These are phyloP conservation scores for Palloptera scutellata DNA, from an alignment of 2,888 invertebrate genomes.

Conservation along the genomic window DNA sequence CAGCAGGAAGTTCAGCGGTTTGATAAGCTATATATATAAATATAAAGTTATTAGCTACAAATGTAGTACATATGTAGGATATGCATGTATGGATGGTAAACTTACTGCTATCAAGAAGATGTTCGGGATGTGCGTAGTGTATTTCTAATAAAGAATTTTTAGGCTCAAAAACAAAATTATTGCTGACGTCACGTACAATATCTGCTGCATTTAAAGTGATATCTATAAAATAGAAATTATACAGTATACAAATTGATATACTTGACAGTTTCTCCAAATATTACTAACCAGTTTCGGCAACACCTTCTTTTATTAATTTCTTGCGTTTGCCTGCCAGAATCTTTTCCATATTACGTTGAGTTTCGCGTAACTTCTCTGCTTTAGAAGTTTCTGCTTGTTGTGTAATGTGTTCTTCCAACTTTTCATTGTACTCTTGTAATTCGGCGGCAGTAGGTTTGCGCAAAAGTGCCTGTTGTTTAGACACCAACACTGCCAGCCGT, in stretches of 20 bases:
- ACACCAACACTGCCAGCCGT: slow-evolving; percentile 71
- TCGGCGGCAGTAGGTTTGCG: slow-evolving; percentile 33
- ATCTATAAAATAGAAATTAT: slow-evolving; percentile 43
- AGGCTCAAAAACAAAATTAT: slow-evolving; percentile 65
- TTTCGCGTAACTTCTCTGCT: slow-evolving; percentile 68
- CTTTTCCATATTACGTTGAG: slow-evolving; percentile 71
- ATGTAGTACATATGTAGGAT: not conserved
- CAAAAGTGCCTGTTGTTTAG: slow-evolving; percentile 54
- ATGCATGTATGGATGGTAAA: too few relatives aligned
- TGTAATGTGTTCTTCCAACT: slow-evolving; percentile 43
- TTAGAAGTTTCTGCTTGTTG: slow-evolving; percentile 67
- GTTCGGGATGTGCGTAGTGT: slow-evolving; percentile 69
- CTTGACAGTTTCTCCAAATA: not conserved
- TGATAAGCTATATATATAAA: not conserved
- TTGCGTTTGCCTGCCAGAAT: slow-evolving; percentile 82
- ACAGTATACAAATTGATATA: not conserved
- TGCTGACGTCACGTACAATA: slow-evolving; percentile 71
- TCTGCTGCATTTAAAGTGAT: slow-evolving; percentile 65
- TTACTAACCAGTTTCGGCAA: slow-evolving; percentile 57
- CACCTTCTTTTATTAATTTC: slow-evolving; percentile 69
- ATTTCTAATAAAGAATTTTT: slow-evolving; percentile 75
- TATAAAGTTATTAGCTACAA: slow-evolving; percentile 11
- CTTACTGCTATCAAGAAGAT: slow-evolving; percentile 24
- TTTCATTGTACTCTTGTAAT: slow-evolving; percentile 39
- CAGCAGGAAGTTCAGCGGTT: not conserved